phyloP scores from a whole-genome alignment of 2,888 invertebrate genomes.

The Eupithecia inturbata region DNA sequence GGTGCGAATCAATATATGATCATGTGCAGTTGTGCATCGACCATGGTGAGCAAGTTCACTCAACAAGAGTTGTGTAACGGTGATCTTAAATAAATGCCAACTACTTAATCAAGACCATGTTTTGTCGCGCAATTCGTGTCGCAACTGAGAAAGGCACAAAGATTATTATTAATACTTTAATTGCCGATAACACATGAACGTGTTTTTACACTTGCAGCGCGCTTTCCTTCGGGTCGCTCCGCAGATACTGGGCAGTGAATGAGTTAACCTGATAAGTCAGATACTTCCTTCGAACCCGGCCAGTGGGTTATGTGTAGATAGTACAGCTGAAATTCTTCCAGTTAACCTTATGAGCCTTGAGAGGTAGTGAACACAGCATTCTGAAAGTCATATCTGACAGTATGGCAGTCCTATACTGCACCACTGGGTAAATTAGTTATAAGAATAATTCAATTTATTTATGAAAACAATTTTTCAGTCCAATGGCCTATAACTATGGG shows the following conservation, averaged over 20 bases:
- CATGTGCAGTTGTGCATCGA: neutral
- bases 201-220: neutral
- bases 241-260: neutral
- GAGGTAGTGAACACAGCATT: too few species aligned
- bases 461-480: too few species aligned
- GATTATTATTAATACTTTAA: neutral
- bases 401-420: too few species aligned
- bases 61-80: conserved; percentile 4
- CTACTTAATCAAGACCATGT: neutral
- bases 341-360: too few species aligned
- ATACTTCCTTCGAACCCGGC: neutral
- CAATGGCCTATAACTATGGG: too few species aligned
- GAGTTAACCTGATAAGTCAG: neutral
- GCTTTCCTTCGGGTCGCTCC: neutral
- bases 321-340: neutral
- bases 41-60: conserved; percentile 7
- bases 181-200: neutral
- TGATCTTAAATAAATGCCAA: conserved; percentile 14
- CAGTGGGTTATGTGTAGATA: neutral
- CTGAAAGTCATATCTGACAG: too few species aligned
- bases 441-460: too few species aligned
- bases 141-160: neutral
- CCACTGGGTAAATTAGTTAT: too few species aligned
- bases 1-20: neutral
- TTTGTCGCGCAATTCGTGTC: neutral